These are phyloP conservation scores for Maccullochella peelii DNA, from an alignment of 2,113 vertebrate genomes.

Conservation along the genomic window DNA sequence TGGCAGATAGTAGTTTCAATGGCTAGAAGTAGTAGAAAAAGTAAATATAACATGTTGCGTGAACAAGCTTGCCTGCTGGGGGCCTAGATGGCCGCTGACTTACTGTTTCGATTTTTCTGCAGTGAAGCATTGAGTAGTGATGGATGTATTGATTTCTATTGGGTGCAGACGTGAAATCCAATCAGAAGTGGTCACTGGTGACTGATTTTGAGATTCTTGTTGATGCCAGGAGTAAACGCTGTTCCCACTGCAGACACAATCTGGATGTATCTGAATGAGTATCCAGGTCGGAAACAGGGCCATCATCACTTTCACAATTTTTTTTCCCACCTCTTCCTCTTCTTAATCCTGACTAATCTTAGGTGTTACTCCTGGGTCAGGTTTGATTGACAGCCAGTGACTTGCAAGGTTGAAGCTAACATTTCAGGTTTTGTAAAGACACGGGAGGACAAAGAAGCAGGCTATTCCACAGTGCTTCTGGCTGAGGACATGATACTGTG, in stretches of 20 bases:
- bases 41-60: not conserved
- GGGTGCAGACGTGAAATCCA: constrained; percentile 21
- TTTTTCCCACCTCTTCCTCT: constrained; percentile 23
- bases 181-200: constrained; percentile 41
- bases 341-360: constrained; percentile 56
- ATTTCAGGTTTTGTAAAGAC: constrained; percentile 53
- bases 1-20: not conserved
- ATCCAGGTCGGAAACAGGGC: not conserved
- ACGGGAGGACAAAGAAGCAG: constrained; percentile 61
- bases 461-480: constrained; percentile 55
- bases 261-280: constrained; percentile 5
- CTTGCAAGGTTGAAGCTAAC: constrained; percentile 32
- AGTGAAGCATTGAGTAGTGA: not conserved
- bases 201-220: constrained; percentile 23
- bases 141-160: constrained; percentile 7
- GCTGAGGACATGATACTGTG: constrained; percentile 60
- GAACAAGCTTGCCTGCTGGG: not conserved
- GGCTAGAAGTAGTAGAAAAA: too few species aligned
- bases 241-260: constrained; percentile 11
- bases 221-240: constrained; percentile 3
- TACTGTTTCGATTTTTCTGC: constrained; percentile 11
- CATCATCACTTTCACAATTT: constrained; percentile 34
- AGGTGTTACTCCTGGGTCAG: constrained; percentile 33
- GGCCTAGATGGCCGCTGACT: not conserved
- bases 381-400: constrained; percentile 71